Conservation (phyloP, 2,888 invertebrate genomes). For the Cantharis lateralis region DNA sequence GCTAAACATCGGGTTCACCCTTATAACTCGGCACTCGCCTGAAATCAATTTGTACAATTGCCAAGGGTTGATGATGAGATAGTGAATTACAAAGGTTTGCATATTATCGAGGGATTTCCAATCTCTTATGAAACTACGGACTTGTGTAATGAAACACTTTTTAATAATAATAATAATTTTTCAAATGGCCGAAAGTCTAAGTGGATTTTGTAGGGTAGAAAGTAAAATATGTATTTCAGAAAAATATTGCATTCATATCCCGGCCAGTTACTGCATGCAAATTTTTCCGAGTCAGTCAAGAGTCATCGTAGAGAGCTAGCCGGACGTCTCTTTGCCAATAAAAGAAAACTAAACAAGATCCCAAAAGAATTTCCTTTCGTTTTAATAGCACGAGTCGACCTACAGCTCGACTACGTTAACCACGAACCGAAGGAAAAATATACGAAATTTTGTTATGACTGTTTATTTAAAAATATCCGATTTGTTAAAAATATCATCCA, state of each 20-base stretch:
- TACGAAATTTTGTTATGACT: neutral
- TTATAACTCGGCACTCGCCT: slow-evolving; percentile 34
- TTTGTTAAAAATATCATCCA: neutral
- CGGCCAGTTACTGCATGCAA: slow-evolving; percentile 53
- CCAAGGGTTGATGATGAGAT: slow-evolving; percentile 43
- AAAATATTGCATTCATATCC: slow-evolving; percentile 22
- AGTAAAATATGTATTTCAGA: neutral
- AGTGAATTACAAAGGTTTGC: slow-evolving; percentile 29
- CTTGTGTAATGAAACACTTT: neutral
- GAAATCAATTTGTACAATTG: slow-evolving; percentile 53
- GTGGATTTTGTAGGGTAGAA: neutral
- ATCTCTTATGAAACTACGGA: slow-evolving; percentile 13
- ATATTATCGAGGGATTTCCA: slow-evolving; percentile 26
- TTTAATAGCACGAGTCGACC: slow-evolving; percentile 42
- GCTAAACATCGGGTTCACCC: slow-evolving; percentile 38
- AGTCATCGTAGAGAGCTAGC: slow-evolving; percentile 35
- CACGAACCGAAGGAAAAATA: neutral
- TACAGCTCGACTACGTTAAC: slow-evolving; percentile 35
- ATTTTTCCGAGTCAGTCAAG: slow-evolving; percentile 46
- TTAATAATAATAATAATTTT: neutral
- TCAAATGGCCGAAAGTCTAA: neutral
- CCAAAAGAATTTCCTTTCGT: slow-evolving; percentile 43
- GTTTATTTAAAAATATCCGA: neutral
- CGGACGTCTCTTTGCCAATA: slow-evolving; percentile 42
- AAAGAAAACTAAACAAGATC: slow-evolving; percentile 44